Evolutionary conservation across 2,797 vertebrate genomes (phyloP).

Genomic region (Sebastes goodei): DNA sequence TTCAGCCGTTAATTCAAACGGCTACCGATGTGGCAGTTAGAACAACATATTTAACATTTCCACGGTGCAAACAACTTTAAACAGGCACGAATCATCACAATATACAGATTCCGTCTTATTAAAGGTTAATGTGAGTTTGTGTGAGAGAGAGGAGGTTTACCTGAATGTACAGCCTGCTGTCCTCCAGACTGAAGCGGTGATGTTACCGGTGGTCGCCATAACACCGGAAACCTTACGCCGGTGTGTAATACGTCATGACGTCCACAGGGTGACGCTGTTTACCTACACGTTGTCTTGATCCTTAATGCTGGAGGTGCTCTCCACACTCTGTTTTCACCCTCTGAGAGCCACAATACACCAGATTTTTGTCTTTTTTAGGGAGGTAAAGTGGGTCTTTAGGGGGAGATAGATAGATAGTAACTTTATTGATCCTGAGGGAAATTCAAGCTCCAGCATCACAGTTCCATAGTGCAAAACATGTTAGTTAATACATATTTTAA

Average conservation of each 20-base stretch:
- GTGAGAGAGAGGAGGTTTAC: slow-evolving; percentile 32
- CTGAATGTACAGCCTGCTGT: slow-evolving; percentile 29
- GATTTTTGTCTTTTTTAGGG: too few relatives aligned
- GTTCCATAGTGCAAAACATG: too few relatives aligned
- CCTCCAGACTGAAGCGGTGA: slow-evolving; percentile 47
- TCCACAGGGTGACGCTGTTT: slow-evolving; percentile 57
- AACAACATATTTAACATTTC: neutral
- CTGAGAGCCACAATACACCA: too few relatives aligned
- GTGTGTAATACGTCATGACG: neutral
- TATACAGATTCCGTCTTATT: accelerated
- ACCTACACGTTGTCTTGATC: neutral
- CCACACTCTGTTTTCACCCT: too few relatives aligned
- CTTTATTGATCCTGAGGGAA: too few relatives aligned
- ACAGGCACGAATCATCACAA: neutral
- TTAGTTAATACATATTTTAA: too few relatives aligned
- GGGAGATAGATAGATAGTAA: too few relatives aligned
- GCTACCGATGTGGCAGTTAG: neutral
- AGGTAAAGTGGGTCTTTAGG: too few relatives aligned
- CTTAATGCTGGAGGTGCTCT: neutral
- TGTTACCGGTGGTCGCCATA: slow-evolving; percentile 82
- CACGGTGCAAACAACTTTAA: neutral
- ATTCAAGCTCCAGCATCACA: too few relatives aligned
- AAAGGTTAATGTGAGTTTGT: neutral
- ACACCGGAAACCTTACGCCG: slow-evolving; percentile 83
- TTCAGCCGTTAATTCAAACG: slow-evolving; percentile 1